A percentile compares a stretch with the other conserved stretches of the same genome.
Conservation (phyloP, 2,888 invertebrate species). For the Phoenoteleia sp. region DNA sequence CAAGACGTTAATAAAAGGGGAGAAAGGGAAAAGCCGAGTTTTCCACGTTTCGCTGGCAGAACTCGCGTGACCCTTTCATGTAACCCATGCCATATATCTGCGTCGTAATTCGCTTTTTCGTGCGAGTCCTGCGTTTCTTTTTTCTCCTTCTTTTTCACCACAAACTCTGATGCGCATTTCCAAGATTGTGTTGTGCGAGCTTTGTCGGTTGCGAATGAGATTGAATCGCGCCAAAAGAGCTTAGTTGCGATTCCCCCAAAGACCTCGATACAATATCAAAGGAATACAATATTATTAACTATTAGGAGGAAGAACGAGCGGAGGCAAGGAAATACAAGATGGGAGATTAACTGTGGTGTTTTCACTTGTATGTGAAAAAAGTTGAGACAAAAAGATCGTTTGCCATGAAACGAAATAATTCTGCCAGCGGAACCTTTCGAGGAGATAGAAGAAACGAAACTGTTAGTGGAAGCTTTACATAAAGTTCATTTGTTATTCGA, state of each 20-base stretch:
- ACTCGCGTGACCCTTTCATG: slow-evolving; percentile 67
- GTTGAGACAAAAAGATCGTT: slow-evolving; percentile 8
- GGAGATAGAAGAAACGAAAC: not conserved
- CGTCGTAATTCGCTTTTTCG: slow-evolving; percentile 64
- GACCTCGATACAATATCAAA: slow-evolving; percentile 38
- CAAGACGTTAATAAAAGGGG: slow-evolving; percentile 73
- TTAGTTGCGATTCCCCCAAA: slow-evolving; percentile 14
- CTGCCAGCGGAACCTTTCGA: no score
- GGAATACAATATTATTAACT: slow-evolving; percentile 54
- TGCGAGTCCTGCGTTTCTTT: slow-evolving; percentile 37
- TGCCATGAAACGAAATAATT: slow-evolving; percentile 24
- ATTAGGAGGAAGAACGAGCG: slow-evolving; percentile 5
- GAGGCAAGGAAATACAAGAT: not conserved
- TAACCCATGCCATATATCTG: slow-evolving; percentile 65
- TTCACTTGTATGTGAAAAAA: slow-evolving; percentile 4
- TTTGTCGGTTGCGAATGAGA: slow-evolving; percentile 50
- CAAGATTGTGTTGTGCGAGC: slow-evolving; percentile 51
- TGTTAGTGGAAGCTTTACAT: not conserved
- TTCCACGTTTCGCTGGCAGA: slow-evolving; percentile 53
- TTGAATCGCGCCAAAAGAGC: slow-evolving; percentile 48
- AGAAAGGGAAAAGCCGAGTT: slow-evolving; percentile 34
- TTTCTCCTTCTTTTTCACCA: slow-evolving; percentile 8
- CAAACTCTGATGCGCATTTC: slow-evolving; percentile 61
- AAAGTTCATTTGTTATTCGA: slow-evolving; percentile 27
- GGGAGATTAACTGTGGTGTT: slow-evolving; percentile 22